Conservation (phyloP, 2,113 vertebrate species). For the Pedionomus torquatus region DNA sequence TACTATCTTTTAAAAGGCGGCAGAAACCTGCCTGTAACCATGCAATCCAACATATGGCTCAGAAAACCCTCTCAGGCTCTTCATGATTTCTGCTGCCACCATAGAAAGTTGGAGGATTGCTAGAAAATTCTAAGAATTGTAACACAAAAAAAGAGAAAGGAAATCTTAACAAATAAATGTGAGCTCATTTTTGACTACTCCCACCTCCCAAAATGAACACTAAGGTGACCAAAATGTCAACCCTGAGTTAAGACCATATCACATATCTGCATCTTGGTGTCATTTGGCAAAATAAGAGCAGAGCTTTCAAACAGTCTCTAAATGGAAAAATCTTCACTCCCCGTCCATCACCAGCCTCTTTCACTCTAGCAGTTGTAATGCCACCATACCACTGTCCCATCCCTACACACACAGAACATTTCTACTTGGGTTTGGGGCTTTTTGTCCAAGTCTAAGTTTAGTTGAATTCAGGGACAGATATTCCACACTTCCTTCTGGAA, state of each 20-base stretch:
- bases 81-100: neutral
- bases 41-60: neutral
- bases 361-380: neutral
- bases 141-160: neutral
- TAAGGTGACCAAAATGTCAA: neutral
- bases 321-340: neutral
- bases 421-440: neutral
- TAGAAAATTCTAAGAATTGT: neutral
- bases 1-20: neutral
- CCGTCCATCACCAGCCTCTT: neutral
- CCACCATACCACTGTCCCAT: neutral
- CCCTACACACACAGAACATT: neutral
- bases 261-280: neutral
- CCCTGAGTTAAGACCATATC: neutral
- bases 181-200: neutral
- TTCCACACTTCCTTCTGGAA: neutral
- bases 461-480: neutral
- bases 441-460: neutral
- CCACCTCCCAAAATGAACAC: neutral
- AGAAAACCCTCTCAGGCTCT: neutral
- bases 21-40: neutral
- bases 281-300: neutral
- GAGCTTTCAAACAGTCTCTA: neutral
- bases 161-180: neutral
- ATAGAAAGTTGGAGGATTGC: neutral